Evolutionary conservation across 2,113 vertebrate species (phyloP).

Genomic region (Rhinogobius similis): DNA sequence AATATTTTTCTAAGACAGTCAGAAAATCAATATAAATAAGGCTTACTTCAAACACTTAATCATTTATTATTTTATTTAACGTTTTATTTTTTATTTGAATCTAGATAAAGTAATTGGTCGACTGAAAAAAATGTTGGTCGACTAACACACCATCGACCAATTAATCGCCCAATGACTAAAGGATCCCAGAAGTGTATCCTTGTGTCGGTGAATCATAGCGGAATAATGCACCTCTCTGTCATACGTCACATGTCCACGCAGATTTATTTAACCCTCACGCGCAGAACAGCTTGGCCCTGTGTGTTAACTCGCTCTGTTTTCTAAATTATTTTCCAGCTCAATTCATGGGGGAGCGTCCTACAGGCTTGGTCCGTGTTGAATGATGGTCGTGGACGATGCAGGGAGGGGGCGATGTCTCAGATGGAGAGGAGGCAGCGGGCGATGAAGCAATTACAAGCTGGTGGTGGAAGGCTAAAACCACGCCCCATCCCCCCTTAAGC

Average conservation of each 20-base stretch:
- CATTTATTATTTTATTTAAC: too few species aligned
- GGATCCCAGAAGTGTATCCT: constrained; percentile 25
- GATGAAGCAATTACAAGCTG: constrained; percentile 73
- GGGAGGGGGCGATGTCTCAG: constrained; percentile 46
- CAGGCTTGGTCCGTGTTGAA: constrained; percentile 30
- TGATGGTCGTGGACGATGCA: constrained; percentile 17
- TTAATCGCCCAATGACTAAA: too few species aligned
- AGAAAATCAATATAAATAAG: too few species aligned
- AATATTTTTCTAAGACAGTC: too few species aligned
- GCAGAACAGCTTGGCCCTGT: constrained; percentile 27
- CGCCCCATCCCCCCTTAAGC: constrained; percentile 34
- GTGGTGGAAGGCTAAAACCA: constrained; percentile 48
- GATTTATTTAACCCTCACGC: constrained; percentile 53
- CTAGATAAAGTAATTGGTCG: too few species aligned
- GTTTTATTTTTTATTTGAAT: too few species aligned
- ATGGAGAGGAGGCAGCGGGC: constrained; percentile 50
- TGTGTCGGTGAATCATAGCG: constrained; percentile 37
- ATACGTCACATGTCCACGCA: constrained; percentile 44
- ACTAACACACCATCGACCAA: too few species aligned
- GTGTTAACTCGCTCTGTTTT: constrained; percentile 17
- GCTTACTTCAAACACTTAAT: too few species aligned
- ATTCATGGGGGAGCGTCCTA: constrained; percentile 43
- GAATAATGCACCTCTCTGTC: constrained; percentile 26
- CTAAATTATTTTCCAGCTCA: constrained; percentile 24
- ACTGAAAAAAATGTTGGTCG: too few species aligned